Evolutionary conservation across 2,113 vertebrate genomes (phyloP).

Genomic region (Oenanthe melanoleuca): DNA sequence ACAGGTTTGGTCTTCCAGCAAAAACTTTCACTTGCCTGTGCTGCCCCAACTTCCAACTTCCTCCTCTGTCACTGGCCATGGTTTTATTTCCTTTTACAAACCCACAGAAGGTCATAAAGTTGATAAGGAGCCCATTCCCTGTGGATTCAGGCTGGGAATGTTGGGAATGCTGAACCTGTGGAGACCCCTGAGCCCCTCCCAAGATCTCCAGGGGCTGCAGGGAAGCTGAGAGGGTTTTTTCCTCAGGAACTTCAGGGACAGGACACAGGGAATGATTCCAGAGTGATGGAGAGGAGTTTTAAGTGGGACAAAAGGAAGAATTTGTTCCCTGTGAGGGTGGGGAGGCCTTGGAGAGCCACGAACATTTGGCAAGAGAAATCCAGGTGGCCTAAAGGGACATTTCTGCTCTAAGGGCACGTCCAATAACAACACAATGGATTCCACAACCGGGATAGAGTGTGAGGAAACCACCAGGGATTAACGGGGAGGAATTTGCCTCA

Average conservation of each 20-base stretch:
- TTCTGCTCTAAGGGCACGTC: not conserved
- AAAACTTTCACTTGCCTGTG: not conserved
- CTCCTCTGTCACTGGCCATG: accelerated
- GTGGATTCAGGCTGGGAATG: not conserved
- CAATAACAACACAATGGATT: accelerated
- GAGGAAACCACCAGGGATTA: not conserved
- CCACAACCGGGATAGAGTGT: not conserved
- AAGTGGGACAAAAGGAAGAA: not conserved
- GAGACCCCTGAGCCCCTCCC: not conserved
- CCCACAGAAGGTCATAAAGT: accelerated
- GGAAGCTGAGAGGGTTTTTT: not conserved
- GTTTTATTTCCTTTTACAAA: not conserved
- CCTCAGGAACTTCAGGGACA: not conserved
- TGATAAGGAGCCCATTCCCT: not conserved
- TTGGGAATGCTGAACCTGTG: not conserved
- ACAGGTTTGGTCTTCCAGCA: not conserved
- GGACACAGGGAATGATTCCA: accelerated
- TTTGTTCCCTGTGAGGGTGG: not conserved
- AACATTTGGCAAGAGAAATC: not conserved
- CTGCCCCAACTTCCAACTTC: not conserved
- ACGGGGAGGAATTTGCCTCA: not conserved
- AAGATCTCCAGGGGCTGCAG: too few relatives aligned
- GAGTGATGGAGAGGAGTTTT: not conserved
- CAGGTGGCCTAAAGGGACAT: not conserved
- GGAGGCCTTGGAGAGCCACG: not conserved